Base-by-base conservation (phyloP, 2,888 invertebrate species). In the Empis livida region DNA sequence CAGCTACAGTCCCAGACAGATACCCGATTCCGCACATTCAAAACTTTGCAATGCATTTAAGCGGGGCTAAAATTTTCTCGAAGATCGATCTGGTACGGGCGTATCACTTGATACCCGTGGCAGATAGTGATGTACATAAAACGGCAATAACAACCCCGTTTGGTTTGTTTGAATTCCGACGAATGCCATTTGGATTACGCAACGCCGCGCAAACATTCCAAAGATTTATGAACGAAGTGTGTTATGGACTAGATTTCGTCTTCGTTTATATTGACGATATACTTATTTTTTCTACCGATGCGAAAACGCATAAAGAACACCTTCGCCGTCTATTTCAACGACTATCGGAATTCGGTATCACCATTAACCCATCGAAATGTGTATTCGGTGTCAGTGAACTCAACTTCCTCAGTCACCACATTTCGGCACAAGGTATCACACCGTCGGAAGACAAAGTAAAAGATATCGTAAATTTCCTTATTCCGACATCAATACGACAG, bases 21-120 rank as follows among this genome's bases (percentile, higher is more conserved):
- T n/a, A n/a, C n/a, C 45, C 45, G 8, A 42, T 48, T 30, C 42
- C 45, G 15, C 17, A 44, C 23, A 39, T 48, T 20, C 37, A 44
- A 13, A 27, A 45, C 37, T 45, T 44, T 10, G 15, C n/a, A 5
- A 38, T 16, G 13, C 16, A 20, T n/a, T 14, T 45, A 15, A 9
- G n/a, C 14, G 38, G 42, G 9, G 32, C 16, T 15, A 41, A 14
- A 11, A 27, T 48, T 8, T 48, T 48, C 10, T 44, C 37, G 9
- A 48, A 23, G 10, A 37, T 44, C 9, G 44, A 44, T 14, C 15
- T 48, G n/a, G 15, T 35, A 10, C 32, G 32, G 3, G 32, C 32
- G 13, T 32, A 13, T 13, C 32, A 32, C 13, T 32, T 32, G 9
- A 32, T 32, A 32, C 32, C 32, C 10, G 32, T 32, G 9, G 32